Evolutionary conservation across 2,888 invertebrate species (phyloP).

Genomic region (Gymnocheta viridis): DNA sequence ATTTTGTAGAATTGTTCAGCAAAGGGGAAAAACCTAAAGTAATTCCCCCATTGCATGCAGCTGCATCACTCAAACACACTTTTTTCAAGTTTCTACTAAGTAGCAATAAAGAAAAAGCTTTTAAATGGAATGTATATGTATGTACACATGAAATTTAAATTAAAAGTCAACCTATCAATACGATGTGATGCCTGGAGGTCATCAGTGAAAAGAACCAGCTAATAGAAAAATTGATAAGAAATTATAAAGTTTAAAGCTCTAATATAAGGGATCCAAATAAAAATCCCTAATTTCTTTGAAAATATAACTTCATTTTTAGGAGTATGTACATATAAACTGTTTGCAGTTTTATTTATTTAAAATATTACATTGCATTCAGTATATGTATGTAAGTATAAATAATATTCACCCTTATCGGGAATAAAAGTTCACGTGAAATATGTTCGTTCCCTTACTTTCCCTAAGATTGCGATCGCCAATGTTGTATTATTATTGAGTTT

Average conservation of each 20-base stretch:
- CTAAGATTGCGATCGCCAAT: too few species aligned
- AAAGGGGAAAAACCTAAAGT: constrained; percentile 32
- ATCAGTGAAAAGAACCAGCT: too few species aligned
- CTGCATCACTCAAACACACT: neutral
- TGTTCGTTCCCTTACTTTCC: too few species aligned
- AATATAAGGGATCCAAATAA: neutral
- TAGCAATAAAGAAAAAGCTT: constrained; percentile 16
- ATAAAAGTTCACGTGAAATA: too few species aligned
- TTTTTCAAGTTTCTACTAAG: neutral
- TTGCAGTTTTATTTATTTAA: neutral
- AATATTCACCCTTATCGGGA: too few species aligned
- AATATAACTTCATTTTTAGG: constrained; percentile 7
- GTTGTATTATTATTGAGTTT: too few species aligned
- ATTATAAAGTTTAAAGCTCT: neutral
- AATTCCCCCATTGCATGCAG: constrained; percentile 18
- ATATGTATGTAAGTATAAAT: neutral
- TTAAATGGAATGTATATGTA: neutral
- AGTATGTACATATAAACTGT: neutral
- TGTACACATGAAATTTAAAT: neutral
- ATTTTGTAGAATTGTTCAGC: neutral
- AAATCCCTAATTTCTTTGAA: constrained; percentile 3
- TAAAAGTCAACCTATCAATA: neutral
- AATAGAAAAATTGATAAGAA: too few species aligned
- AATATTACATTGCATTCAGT: neutral
- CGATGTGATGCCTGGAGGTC: neutral